phyloP scores from a whole-genome alignment of 1,140 invertebrate genomes.

The Cyrtorhinus lividipennis region DNA sequence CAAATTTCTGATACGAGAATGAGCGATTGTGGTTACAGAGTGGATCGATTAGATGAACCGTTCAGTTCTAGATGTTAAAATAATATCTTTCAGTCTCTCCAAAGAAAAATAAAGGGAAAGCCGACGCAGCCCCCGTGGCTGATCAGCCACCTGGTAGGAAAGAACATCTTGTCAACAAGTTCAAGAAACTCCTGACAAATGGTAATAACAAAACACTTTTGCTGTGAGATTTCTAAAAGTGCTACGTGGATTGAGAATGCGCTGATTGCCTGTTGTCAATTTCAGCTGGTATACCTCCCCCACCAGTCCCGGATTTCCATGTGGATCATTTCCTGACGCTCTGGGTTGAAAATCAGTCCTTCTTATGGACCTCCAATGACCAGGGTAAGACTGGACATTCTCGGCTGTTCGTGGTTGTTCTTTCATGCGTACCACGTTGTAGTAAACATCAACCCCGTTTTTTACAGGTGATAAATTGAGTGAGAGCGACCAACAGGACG shows the following conservation, averaged over 20 bases:
- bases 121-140: not conserved
- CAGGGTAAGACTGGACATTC: too few species aligned
- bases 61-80: not conserved
- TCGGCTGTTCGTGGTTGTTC: too few species aligned
- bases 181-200: not conserved
- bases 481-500: too few species aligned
- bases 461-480: too few species aligned
- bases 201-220: too few species aligned
- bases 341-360: not conserved
- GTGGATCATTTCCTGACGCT: not conserved
- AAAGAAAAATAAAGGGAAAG: not conserved
- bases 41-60: not conserved
- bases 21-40: not conserved
- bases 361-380: not conserved
- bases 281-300: not conserved
- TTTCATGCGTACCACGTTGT: too few species aligned
- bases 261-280: not conserved
- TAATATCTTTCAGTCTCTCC: not conserved
- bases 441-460: too few species aligned
- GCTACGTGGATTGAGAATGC: not conserved
- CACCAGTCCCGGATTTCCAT: not conserved
- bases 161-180: not conserved
- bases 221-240: too few species aligned
- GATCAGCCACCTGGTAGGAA: not conserved
- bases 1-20: not conserved